Evolutionary conservation across 2,113 vertebrate genomes (phyloP).

Genomic region (Myiozetetes cayanensis): DNA sequence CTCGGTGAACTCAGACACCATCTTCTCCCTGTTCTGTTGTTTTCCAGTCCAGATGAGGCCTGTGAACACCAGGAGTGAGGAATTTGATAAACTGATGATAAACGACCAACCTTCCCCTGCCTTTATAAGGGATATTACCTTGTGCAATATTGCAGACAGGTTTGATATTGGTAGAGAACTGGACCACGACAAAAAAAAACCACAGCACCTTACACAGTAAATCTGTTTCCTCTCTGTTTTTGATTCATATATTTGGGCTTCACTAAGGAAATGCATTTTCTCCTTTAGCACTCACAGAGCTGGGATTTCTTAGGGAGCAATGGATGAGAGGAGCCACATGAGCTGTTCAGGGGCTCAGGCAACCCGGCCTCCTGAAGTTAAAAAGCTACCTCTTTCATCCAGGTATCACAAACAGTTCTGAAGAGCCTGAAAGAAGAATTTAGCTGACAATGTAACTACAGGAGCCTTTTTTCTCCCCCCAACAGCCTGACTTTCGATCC

Average conservation of each 20-base stretch:
- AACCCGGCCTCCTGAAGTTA: neutral
- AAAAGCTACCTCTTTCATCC: neutral
- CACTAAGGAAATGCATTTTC: constrained; percentile 9
- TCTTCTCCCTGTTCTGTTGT: neutral
- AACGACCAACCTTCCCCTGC: constrained; percentile 16
- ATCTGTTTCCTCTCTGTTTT: neutral
- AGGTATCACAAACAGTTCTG: neutral
- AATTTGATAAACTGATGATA: constrained; percentile 25
- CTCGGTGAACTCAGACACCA: neutral
- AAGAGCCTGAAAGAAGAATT: constrained; percentile 1
- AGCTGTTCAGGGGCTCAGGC: neutral
- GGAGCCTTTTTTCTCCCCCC: neutral
- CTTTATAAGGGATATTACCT: neutral
- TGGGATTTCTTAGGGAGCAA: neutral
- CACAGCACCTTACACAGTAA: neutral
- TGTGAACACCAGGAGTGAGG: neutral
- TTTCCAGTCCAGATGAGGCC: neutral
- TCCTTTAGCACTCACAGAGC: constrained; percentile 7
- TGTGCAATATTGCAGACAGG: neutral
- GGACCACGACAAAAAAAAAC: neutral
- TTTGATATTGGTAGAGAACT: neutral
- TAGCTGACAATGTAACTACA: neutral
- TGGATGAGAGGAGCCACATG: neutral
- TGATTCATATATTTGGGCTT: neutral
- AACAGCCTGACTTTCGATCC: neutral